Evolutionary conservation across 2,797 vertebrate species (phyloP).

Genomic region (Atherinosoma microstoma): DNA sequence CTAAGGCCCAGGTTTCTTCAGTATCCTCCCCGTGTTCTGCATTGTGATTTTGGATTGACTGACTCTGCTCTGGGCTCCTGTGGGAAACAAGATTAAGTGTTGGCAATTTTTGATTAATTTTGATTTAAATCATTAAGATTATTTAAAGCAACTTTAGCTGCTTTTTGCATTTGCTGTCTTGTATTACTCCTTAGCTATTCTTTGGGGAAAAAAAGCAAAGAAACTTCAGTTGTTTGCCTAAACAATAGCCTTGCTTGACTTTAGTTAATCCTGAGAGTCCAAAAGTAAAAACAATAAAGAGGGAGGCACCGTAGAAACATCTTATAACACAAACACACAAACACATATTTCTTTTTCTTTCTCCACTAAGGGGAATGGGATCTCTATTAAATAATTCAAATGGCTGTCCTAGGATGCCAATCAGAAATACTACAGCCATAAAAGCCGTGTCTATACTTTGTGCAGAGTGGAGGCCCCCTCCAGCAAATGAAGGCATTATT

Average conservation of each 20-base stretch:
- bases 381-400: conserved; percentile 88
- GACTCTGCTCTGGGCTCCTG: conserved; percentile 28
- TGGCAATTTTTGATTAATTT: conserved; percentile 30
- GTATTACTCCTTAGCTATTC: conserved; percentile 11
- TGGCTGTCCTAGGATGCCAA: conserved; percentile 84
- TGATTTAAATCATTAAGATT: conserved; percentile 19
- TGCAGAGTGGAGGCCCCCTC: conserved; percentile 73
- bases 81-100: background rate
- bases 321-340: conserved; percentile 61
- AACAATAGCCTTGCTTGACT: conserved; percentile 50
- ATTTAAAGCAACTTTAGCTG: background rate
- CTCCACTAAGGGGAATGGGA: conserved; percentile 65
- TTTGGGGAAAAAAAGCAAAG: conserved; percentile 30
- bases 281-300: conserved; percentile 66
- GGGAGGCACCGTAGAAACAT: conserved; percentile 39
- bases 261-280: conserved; percentile 54
- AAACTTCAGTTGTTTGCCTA: conserved; percentile 32
- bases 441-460: conserved; percentile 81
- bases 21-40: conserved; percentile 56
- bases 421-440: conserved; percentile 88
- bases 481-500: conserved; percentile 86
- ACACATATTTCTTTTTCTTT: conserved; percentile 69
- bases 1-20: conserved; percentile 53
- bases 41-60: conserved; percentile 55
- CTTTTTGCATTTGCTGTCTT: background rate